A percentile compares a stretch with the other conserved stretches of the same genome.
These are phyloP conservation scores for Amblyornis subalaris DNA, from an alignment of 2,113 vertebrate genomes.

Conservation along the genomic window DNA sequence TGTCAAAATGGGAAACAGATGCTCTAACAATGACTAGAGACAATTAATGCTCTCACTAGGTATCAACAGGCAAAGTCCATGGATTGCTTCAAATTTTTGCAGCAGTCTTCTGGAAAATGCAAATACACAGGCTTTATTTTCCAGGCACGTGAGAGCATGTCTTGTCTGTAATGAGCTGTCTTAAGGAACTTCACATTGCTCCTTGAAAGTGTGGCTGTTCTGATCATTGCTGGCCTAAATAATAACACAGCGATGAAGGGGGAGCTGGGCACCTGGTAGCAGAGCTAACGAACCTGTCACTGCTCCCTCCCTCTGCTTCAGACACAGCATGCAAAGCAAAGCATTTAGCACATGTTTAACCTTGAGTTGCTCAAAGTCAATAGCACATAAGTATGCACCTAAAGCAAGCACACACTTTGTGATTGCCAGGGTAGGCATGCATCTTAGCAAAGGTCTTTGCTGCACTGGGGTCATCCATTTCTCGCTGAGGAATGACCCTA, in stretches of 20 bases:
- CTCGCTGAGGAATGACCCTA: not conserved
- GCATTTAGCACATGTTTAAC: not conserved
- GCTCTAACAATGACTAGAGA: slow-evolving; percentile 72
- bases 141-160: slow-evolving; percentile 29
- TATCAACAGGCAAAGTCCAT: slow-evolving; percentile 54
- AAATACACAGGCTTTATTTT: slow-evolving; percentile 65
- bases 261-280: not conserved
- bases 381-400: not conserved
- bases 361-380: slow-evolving; percentile 37
- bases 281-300: slow-evolving; percentile 1
- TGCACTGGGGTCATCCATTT: not conserved
- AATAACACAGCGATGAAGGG: not conserved
- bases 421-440: not conserved
- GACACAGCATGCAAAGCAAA: slow-evolving; percentile 7
- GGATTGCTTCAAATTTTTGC: slow-evolving; percentile 54
- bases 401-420: not conserved
- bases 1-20: slow-evolving; percentile 80
- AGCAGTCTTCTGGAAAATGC: slow-evolving; percentile 56
- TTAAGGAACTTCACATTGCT: not conserved
- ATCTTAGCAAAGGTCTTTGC: not conserved
- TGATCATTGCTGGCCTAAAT: not conserved
- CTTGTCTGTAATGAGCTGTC: slow-evolving; percentile 48
- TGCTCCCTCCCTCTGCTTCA: not conserved
- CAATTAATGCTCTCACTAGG: slow-evolving; percentile 72
- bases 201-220: not conserved